Base-by-base conservation (phyloP, 2,797 vertebrate species). In the Amazonetta brasiliensis region DNA sequence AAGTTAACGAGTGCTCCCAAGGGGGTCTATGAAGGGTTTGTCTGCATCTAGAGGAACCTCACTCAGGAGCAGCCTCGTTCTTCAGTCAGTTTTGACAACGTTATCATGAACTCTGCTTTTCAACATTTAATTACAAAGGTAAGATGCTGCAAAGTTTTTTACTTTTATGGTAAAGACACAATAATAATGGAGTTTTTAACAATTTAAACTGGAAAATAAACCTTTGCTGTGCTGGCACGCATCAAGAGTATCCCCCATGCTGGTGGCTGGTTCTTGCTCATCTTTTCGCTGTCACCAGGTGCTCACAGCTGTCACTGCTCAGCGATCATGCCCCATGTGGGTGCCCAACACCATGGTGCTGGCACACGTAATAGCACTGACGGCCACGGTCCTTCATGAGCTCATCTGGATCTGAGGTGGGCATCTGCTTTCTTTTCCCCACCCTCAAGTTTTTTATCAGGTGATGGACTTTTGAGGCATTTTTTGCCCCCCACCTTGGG, bases 321-420 rank as follows among this genome's bases (percentile, higher is more conserved):
- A 1, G 30, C 0, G 2, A 12, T n/a, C 7, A 2, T 26, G 25
- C 12, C 56, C 0, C 3, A 17, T 37, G n/a, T 10, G 72, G 8
- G 52, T 23, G 55, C 16, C 64, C n/a, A 26, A 1, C 31, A 18
- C 54, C 64, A 3, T 0, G 8, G 59, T 30, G 37, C 28, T 58
- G 37, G 44, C 11, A 30, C 18, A 19, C 14, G 26, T 6, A 1
- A 21, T 23, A 21, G 39, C 63, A 13, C n/a, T 12, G 28, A 12
- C 44, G 55, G 30, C 35, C 46, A 2, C 1, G 4, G 50, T 43
- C 55, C 67, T 82, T 66, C 59, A 3, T 11, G 76, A 8, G 41
- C n/a, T 33, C 26, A 13, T 25, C 41, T 26, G 0, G 21, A 11
- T 39, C 26, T 58, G 41, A 50, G 33, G 30, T 5, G 16, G 35